Evolutionary conservation across 2,888 invertebrate species (phyloP), one percentile per base, ranked within the genome.

Genomic region (Drosophila prostipennis): DNA sequence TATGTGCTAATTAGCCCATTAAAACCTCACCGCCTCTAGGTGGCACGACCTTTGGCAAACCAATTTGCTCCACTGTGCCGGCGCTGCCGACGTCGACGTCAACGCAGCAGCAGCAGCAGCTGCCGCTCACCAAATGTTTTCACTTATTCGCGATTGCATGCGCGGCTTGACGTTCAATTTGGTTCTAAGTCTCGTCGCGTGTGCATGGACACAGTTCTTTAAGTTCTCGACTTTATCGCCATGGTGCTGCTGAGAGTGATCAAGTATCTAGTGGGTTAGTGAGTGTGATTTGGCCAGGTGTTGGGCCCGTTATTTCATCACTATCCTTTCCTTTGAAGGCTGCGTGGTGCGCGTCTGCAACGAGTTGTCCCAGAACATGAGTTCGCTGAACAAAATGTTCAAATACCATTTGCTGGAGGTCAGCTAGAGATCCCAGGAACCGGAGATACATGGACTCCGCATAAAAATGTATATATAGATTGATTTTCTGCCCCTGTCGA

Each of bases 211-310:
- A 60, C 72, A 70, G 51, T 68, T 77, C 45, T 74, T 54, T 32
- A 19, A 34, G 58, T 36, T 51, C 10, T 40, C 37, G 29, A 39
- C 13, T 11, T 49, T 48, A 5, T 43, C 56, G 68, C 52, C 57
- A 90, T 90, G 90, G 90, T 91, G 79, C 79, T 90, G 60, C 75
- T 90, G 65, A 82, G 78, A 82, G 88, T 90, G 71, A 80, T 90
- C 58, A 91, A 90, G 77, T 90, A 91, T 82, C 80, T 90, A 65
- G 81, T 89, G 69, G 90, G 90, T 90, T 83, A 82, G 91, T 90
- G 76, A 23, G 6, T 45, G 48, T 40, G 53, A 52, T 64, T 11
- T 5, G 34, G 34, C 16, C 32, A 16, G 61, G 34, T 32, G 39
- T 29, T 39, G 16, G 13, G 7, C 10, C 48, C 34, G 48, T 14